Evolutionary conservation across 2,797 vertebrate genomes (phyloP), one percentile per base, ranked within the genome.

Genomic region (Onychomys arenicola): DNA sequence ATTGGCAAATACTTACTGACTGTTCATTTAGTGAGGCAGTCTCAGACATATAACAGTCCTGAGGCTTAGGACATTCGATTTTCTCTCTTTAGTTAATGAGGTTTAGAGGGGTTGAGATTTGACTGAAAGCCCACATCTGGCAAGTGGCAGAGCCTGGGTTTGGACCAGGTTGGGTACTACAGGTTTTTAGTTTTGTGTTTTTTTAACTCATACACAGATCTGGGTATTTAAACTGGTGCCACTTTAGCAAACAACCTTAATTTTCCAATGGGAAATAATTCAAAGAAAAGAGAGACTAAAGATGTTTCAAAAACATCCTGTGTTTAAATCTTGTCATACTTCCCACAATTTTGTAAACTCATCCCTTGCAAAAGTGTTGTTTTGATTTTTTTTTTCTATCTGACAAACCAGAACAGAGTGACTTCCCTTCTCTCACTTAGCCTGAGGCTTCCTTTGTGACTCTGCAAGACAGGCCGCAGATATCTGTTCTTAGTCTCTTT

Each of bases 321-420:
- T 85, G 88, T 94, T 93, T 96, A 82, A 80, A 63, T 93, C 13
- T 69, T 95, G 91, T 90, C 94, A 94, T 43, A 67, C 27, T 94
- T 96, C 77, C 80, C 92, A 78, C 52, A 87, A 11, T 89, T 95
- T 91, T 97, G 93, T 95, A 95, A 95, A 94, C 55, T 92, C 82
- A 84, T 90, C 69, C 69, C 87, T 96, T 97, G 92, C 93, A 91
- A 94, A 97, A 95, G 89, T 65, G 65, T 5, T 82, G 82, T 93
- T 97, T 94, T 94, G 82, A 93, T 92, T 89, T 92, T 88, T 75
- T 78, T 83, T 85, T 25, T n/a, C 77, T 91, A 55, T 88, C 57
- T 77, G 63, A 92, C 32, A 86, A 27, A 86, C 78, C 63, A 73
- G 82, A 94, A 96, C 81, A 65, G 76, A 90, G 82, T 6, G 7